Percentiles rank a stretch among this genome's conserved stretches.
These are phyloP conservation scores for Cynaeus angustus DNA, from an alignment of 2,888 invertebrate species.

Conservation along the genomic window DNA sequence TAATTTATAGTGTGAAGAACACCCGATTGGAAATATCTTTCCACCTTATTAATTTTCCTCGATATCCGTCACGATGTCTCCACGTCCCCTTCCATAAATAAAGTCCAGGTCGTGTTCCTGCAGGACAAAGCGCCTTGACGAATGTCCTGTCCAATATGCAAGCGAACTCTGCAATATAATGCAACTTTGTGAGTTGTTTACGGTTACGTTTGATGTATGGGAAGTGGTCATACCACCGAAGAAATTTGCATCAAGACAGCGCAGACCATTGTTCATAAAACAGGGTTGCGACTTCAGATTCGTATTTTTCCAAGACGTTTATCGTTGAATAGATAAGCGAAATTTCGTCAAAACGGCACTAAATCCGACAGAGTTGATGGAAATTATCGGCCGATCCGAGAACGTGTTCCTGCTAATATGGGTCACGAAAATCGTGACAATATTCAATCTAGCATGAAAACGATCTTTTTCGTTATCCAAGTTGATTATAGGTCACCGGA, in stretches of 20 bases:
- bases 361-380: conserved; percentile 39
- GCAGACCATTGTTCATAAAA: conserved; percentile 39
- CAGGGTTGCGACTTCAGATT: background rate
- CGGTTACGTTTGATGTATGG: conserved; percentile 34
- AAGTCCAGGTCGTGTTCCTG: conserved; percentile 2
- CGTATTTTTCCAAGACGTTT: background rate
- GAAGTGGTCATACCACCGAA: conserved; percentile 38
- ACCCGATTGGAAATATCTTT: conserved; percentile 7
- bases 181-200: conserved; percentile 47
- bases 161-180: conserved; percentile 37
- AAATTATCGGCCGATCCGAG: conserved; percentile 52
- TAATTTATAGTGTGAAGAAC: conserved; percentile 22
- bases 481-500: conserved; percentile 56
- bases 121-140: conserved; percentile 30
- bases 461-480: conserved; percentile 57
- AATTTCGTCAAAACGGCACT: conserved; percentile 39
- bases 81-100: background rate
- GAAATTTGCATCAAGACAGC: conserved; percentile 41
- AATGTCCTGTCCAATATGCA: conserved; percentile 40
- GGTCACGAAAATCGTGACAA: conserved; percentile 65
- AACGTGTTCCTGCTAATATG: conserved; percentile 58
- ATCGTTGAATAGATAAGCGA: conserved; percentile 26
- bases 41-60: conserved; percentile 10
- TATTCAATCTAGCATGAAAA: conserved; percentile 62
- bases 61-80: conserved; percentile 14